A percentile compares a stretch with the other conserved stretches of the same genome.
Conservation (phyloP, 2,113 vertebrate genomes). For the Rhynchomys soricoides region DNA sequence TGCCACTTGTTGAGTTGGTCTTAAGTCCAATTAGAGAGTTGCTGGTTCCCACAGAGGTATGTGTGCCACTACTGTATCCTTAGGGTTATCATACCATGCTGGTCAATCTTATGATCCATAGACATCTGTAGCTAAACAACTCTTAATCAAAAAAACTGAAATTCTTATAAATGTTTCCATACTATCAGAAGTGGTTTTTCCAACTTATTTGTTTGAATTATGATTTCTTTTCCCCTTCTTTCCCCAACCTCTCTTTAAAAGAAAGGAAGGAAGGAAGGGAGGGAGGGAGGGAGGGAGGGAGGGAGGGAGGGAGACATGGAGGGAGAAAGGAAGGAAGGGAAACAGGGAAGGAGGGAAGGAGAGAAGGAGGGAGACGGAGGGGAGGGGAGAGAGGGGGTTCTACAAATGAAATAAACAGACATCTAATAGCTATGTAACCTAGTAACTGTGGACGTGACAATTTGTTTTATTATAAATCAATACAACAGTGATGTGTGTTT, state of each 20-base stretch:
- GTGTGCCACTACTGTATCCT: neutral
- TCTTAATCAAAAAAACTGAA: constrained; percentile 90
- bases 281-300: accelerated
- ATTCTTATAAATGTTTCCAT: constrained; percentile 89
- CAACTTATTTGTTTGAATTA: constrained; percentile 93
- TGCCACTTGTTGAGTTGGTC: neutral
- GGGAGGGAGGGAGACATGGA: accelerated
- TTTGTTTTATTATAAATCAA: constrained; percentile 95
- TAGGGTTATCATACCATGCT: neutral
- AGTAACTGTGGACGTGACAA: constrained; percentile 99
- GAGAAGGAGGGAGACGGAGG: accelerated
- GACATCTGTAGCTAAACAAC: constrained; percentile 85
- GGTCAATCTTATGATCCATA: neutral
- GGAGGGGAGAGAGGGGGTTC: constrained; percentile 79
- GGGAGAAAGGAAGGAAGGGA: neutral
- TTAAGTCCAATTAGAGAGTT: neutral
- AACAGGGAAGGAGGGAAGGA: accelerated
- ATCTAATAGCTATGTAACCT: constrained; percentile 96
- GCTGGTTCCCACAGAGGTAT: neutral
- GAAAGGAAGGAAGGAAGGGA: neutral
- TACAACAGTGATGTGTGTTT: constrained; percentile 95
- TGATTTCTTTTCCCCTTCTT: constrained; percentile 82
- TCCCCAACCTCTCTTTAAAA: constrained; percentile 70
- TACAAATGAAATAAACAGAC: constrained; percentile 92
- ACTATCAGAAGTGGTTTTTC: constrained; percentile 93